Conservation (phyloP, 2,888 invertebrate genomes). For the Pseudoips prasinana region DNA sequence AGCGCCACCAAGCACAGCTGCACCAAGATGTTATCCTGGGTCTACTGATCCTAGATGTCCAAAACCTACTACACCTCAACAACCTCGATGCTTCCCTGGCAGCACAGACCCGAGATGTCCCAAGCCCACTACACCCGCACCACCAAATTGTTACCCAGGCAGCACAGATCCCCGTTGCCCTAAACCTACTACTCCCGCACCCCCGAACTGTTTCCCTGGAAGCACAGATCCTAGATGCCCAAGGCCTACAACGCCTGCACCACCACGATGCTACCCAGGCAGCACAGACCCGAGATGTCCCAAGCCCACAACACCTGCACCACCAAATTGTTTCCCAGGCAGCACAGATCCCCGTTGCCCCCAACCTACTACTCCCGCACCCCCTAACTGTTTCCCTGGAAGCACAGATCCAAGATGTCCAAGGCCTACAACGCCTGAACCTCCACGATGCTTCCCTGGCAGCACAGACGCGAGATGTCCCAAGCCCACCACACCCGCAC, state of each 20-base stretch:
- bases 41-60: constrained; percentile 40
- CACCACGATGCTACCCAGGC: constrained; percentile 42
- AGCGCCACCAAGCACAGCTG: constrained; percentile 2
- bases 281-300: constrained; percentile 44
- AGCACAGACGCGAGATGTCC: constrained; percentile 43
- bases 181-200: constrained; percentile 38
- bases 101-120: constrained; percentile 44
- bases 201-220: constrained; percentile 47
- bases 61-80: constrained; percentile 23
- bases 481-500: constrained; percentile 28
- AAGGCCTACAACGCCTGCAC: constrained; percentile 35
- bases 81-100: constrained; percentile 33
- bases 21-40: constrained; percentile 46
- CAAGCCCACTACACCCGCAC: constrained; percentile 30
- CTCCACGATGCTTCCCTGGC: constrained; percentile 42
- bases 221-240: constrained; percentile 48
- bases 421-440: constrained; percentile 25
- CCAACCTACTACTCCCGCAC: constrained; percentile 26
- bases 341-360: constrained; percentile 36
- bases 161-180: constrained; percentile 18
- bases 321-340: constrained; percentile 43
- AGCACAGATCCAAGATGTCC: constrained; percentile 39
- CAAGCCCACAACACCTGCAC: constrained; percentile 27
- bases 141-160: constrained; percentile 39
- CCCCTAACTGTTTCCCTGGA: constrained; percentile 41